Conservation (phyloP, 2,888 invertebrate genomes). For the Peribatodes rhomboidaria region DNA sequence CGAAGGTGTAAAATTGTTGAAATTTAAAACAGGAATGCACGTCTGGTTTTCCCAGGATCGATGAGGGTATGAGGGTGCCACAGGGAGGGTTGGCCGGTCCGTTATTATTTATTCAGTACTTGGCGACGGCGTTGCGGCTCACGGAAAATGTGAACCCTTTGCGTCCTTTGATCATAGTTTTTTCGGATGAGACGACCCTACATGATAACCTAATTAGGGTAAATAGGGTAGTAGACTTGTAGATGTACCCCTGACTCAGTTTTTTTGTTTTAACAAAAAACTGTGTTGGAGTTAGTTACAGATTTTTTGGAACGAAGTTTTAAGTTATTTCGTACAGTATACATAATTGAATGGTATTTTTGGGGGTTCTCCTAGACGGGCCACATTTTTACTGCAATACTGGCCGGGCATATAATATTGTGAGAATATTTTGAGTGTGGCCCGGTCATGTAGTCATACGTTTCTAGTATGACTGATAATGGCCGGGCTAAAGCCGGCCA, state of each 20-base stretch:
- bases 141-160: constrained; percentile 16
- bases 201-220: constrained; percentile 16
- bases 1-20: background rate
- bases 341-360: too few species aligned
- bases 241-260: background rate
- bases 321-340: too few species aligned
- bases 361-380: too few species aligned
- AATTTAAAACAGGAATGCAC: background rate
- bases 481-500: too few species aligned
- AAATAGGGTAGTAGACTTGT: background rate
- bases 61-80: constrained; percentile 3
- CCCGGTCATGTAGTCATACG: too few species aligned
- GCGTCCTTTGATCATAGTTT: constrained; percentile 28
- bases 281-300: background rate
- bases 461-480: too few species aligned
- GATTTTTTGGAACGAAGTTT: background rate
- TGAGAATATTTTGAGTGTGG: too few species aligned
- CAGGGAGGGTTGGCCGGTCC: constrained; percentile 1
- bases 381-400: too few species aligned
- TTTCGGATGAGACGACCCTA: constrained; percentile 16
- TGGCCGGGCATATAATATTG: too few species aligned
- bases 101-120: constrained; percentile 19
- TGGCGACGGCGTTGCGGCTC: constrained; percentile 6
- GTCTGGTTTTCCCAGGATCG: background rate
- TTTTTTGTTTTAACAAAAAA: too few species aligned